A percentile compares a stretch with the other conserved stretches of the same genome.
Conservation (phyloP, 2,888 invertebrate genomes). For the Apodemia hepburni region DNA sequence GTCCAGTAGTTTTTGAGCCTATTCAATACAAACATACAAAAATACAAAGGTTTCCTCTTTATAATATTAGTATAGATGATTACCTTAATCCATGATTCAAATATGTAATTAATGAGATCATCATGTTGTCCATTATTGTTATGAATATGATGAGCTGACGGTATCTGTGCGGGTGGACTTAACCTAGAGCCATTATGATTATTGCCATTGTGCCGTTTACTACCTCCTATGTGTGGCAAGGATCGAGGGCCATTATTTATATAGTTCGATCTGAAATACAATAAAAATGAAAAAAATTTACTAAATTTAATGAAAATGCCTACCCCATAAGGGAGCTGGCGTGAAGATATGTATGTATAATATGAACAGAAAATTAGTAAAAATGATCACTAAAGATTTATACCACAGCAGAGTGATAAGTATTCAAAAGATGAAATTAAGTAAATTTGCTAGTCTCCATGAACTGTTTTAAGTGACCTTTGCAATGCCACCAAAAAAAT, state of each 20-base stretch:
- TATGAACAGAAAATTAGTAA: neutral
- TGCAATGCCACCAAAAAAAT: too few species aligned
- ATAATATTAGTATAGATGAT: too few species aligned
- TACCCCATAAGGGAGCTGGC: too few species aligned
- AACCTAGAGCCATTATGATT: constrained; percentile 48
- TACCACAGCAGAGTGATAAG: neutral
- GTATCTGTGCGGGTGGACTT: constrained; percentile 58
- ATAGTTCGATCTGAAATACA: constrained; percentile 60
- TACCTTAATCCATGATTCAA: constrained; percentile 88
- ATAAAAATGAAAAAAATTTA: too few species aligned
- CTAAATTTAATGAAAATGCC: too few species aligned
- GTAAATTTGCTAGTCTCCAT: too few species aligned
- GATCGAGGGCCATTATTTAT: constrained; percentile 68
- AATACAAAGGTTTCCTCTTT: too few species aligned
- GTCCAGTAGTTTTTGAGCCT: too few species aligned
- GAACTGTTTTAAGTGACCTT: too few species aligned
- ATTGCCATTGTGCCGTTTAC: constrained; percentile 54
- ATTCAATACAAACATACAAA: too few species aligned
- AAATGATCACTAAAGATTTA: neutral
- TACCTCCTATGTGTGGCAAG: constrained; percentile 63
- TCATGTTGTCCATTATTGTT: constrained; percentile 80
- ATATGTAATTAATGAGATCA: constrained; percentile 89
- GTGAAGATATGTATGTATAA: too few species aligned
- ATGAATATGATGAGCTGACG: constrained; percentile 34
- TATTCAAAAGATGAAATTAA: too few species aligned